phyloP scores from a whole-genome alignment of 2,888 invertebrate species.

The Nemurella pictetii region DNA sequence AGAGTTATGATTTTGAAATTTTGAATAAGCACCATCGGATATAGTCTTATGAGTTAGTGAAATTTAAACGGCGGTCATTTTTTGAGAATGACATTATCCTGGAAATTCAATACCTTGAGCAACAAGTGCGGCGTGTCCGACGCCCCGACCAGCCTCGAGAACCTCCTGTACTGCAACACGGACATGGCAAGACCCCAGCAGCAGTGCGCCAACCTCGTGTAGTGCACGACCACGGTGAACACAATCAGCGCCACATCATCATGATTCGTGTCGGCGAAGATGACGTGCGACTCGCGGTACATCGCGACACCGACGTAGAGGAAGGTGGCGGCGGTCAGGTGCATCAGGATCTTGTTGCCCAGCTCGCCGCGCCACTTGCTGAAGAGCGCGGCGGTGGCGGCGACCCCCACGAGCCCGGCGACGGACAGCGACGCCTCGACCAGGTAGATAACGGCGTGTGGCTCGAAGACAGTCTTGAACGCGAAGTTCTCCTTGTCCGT shows the following conservation, averaged over 20 bases:
- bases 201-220: neutral
- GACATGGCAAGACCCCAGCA: neutral
- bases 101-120: no score
- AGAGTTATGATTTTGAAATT: no score
- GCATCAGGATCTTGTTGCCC: neutral
- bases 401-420: neutral
- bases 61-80: no score
- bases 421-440: neutral
- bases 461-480: neutral
- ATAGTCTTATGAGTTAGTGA: no score
- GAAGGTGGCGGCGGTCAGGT: neutral
- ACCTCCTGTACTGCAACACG: neutral
- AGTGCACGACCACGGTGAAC: neutral
- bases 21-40: no score
- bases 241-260: neutral
- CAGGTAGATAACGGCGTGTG: neutral
- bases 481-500: neutral
- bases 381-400: neutral
- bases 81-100: no score
- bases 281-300: neutral
- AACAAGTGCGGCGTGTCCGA: neutral
- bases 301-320: neutral
- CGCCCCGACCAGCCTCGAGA: neutral
- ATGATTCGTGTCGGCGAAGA: neutral
- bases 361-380: neutral